phyloP scores from a whole-genome alignment of 2,888 invertebrate genomes.

The Hecatera dysodea region DNA sequence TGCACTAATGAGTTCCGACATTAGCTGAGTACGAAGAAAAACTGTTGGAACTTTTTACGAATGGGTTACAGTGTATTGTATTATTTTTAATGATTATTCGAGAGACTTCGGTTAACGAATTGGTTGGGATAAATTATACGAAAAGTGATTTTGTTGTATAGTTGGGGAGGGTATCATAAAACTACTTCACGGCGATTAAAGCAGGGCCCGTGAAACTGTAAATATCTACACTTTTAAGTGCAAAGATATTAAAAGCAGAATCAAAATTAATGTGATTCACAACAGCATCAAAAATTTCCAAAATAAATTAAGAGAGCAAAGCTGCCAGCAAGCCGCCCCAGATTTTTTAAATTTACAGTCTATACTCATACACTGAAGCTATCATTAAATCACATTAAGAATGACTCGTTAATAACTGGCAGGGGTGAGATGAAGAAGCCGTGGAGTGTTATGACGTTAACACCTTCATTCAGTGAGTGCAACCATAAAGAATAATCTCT shows the following conservation, averaged over 20 bases:
- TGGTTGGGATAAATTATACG: conserved; percentile 61
- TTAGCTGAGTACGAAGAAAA: conserved; percentile 84
- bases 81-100: conserved; percentile 67
- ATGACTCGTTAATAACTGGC: conserved; percentile 72
- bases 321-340: not conserved
- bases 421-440: conserved; percentile 71
- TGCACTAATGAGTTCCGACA: conserved; percentile 89
- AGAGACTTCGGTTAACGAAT: conserved; percentile 63
- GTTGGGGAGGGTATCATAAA: not conserved
- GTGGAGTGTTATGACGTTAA: conserved; percentile 79
- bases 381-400: conserved; percentile 74
- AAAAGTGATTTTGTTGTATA: conserved; percentile 30
- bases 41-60: conserved; percentile 81
- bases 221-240: not conserved
- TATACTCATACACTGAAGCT: conserved; percentile 44
- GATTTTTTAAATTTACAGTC: conserved; percentile 33
- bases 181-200: not conserved
- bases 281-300: not conserved
- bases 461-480: conserved; percentile 75
- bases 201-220: not conserved
- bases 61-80: conserved; percentile 76
- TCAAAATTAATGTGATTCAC: not conserved
- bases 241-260: not conserved
- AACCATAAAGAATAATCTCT: conserved; percentile 76
- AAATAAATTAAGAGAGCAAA: conserved; percentile 3